phyloP scores from a whole-genome alignment of 2,797 vertebrate species.

The Orestias chungarensis region DNA sequence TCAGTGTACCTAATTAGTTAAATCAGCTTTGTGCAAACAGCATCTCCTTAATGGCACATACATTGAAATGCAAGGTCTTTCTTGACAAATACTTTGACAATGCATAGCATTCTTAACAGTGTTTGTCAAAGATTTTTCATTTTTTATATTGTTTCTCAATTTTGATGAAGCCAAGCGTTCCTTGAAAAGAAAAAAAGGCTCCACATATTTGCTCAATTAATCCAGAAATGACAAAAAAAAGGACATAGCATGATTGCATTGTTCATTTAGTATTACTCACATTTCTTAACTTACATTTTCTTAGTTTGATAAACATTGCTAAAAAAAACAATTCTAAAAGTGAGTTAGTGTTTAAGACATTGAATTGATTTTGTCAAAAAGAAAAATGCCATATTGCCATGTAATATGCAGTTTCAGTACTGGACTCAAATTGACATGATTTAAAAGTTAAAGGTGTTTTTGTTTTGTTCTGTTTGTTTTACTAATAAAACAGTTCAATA shows the following conservation, averaged over 20 bases:
- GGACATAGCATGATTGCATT: neutral
- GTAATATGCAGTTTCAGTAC: neutral
- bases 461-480: too few relatives aligned
- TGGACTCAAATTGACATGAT: neutral
- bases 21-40: neutral
- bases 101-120: conserved; percentile 4
- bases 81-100: neutral
- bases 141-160: conserved; percentile 1
- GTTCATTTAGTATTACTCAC: neutral
- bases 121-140: conserved; percentile 5
- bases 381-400: neutral
- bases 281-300: neutral
- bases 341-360: neutral
- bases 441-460: too few relatives aligned
- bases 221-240: conserved; percentile 13
- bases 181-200: conserved; percentile 5
- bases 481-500: too few relatives aligned
- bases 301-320: neutral
- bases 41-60: neutral
- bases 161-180: conserved; percentile 4
- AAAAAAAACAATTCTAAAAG: neutral
- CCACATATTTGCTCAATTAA: conserved; percentile 8
- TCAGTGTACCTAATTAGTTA: neutral
- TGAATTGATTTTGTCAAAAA: neutral
- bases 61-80: too few relatives aligned